These are phyloP conservation scores for Poeciliopsis presidionis DNA, from an alignment of 2,797 vertebrate genomes.

Conservation along the genomic window DNA sequence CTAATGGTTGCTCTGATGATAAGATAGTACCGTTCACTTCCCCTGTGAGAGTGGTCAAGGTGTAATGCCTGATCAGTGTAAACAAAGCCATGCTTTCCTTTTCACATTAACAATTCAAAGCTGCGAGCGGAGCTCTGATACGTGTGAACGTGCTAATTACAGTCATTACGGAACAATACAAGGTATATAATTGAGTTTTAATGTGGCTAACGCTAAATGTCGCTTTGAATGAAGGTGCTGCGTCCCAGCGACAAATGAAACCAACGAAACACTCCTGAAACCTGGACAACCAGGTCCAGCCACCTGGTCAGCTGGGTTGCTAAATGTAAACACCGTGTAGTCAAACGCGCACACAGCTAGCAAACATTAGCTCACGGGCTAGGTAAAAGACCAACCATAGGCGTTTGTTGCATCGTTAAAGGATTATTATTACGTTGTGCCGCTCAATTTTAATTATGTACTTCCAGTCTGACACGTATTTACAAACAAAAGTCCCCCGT, in stretches of 20 bases:
- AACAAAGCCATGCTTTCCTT: conserved; percentile 43
- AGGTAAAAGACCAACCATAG: conserved; percentile 34
- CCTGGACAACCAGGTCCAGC: conserved; percentile 22
- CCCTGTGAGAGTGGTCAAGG: neutral
- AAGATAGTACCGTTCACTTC: neutral
- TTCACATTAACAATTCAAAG: conserved; percentile 6
- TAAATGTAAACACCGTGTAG: conserved; percentile 75
- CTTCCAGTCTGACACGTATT: conserved; percentile 21
- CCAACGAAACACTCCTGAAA: conserved; percentile 20
- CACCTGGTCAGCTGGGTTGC: conserved; percentile 47
- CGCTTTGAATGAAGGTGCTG: neutral
- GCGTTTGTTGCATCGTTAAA: conserved; percentile 15
- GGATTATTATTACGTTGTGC: conserved; percentile 8
- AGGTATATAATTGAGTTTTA: neutral
- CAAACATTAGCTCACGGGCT: conserved; percentile 72
- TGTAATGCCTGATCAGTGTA: conserved; percentile 2
- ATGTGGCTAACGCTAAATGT: neutral
- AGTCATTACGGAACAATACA: neutral
- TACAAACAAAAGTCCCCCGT: conserved; percentile 70
- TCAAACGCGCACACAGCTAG: conserved; percentile 74
- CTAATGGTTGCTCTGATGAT: neutral
- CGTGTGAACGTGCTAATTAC: neutral
- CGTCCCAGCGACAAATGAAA: neutral
- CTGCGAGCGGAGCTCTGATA: neutral
- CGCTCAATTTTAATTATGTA: conserved; percentile 45